Base-by-base conservation (phyloP, 2,797 vertebrate genomes). In the Ara ararauna region DNA sequence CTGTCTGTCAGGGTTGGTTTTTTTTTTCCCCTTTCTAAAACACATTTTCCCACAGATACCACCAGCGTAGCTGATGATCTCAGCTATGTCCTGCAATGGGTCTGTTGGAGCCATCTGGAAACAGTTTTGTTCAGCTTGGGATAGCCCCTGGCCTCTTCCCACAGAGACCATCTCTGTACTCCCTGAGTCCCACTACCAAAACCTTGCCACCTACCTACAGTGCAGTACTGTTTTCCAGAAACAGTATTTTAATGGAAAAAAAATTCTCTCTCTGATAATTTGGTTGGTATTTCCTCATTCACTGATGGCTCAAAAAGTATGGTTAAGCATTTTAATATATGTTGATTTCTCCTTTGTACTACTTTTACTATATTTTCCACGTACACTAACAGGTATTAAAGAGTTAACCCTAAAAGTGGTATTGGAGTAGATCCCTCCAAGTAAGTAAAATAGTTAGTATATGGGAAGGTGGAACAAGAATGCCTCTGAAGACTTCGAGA, bases 141-240 rank as follows among this genome's bases (percentile, higher is more conserved):
- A 24, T 36, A 60, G 56, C n/a, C 56, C n/a, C 56, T 24, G 22
- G 14, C 56, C 14, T 60, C 56, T 60, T 60, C 15, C 56, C 23
- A 36, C n/a, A 60, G 14, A 60, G 14, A 16, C 56, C 23, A 60
- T 11, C 56, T 24, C n/a, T 58, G 32, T 15, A 29, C 7, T 4
- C 13, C 8, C 2, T 2, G 4, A 29, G 2, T 77, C 36, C 32
- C 2, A 0, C 11, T 72, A 47, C 30, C 21, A 73, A 53, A 47
- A 53, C 12, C 8, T 53, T 73, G 17, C 30, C n/a, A 72, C 11
- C 9, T 53, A 53, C 29, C 24, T 11, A 6, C 1, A 72, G 30
- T 34, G 40, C 3, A 47, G 17, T 34, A 53, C 10, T 5, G 14
- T 23, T 91, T 64, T 71, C 34, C 21, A 76, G 51, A 51, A 3